Evolutionary conservation across 2,113 vertebrate genomes (phyloP).

Genomic region (Oreocharis arfaki): DNA sequence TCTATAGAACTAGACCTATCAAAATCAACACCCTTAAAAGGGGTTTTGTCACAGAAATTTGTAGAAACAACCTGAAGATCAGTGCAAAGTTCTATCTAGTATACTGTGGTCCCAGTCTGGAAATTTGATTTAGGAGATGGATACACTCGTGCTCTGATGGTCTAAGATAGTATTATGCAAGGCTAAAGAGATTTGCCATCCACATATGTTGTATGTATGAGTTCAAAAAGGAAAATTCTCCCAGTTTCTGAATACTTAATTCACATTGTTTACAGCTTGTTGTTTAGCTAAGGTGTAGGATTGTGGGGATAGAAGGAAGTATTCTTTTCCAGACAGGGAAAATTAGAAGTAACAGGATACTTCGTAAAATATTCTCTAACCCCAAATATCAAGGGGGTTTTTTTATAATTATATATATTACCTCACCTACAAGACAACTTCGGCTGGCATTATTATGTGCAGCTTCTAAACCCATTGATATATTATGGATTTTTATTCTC

Average conservation of each 20-base stretch:
- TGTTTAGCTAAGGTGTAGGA: not conserved
- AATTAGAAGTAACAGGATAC: not conserved
- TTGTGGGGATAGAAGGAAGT: not conserved
- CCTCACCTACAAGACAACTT: not conserved
- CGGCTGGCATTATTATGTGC: not conserved
- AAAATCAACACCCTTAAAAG: not conserved
- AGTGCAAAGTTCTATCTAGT: not conserved
- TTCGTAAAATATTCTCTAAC: not conserved
- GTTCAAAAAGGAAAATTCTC: not conserved
- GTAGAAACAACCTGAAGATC: not conserved
- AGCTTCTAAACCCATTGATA: not conserved
- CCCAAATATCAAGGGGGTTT: accelerated
- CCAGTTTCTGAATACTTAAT: not conserved
- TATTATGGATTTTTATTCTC: not conserved
- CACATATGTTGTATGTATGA: not conserved
- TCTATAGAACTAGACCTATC: not conserved
- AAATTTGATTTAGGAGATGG: not conserved
- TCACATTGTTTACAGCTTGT: not conserved
- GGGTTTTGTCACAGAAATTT: not conserved
- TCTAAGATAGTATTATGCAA: not conserved
- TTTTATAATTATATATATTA: not conserved
- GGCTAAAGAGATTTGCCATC: not conserved
- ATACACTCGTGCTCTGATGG: not conserved
- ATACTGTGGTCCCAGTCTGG: not conserved
- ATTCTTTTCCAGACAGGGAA: not conserved